Percentiles rank a stretch among this genome's conserved stretches.
Evolutionary conservation across 2,888 invertebrate genomes (phyloP).

Genomic region (Hoplodrina blanda): DNA sequence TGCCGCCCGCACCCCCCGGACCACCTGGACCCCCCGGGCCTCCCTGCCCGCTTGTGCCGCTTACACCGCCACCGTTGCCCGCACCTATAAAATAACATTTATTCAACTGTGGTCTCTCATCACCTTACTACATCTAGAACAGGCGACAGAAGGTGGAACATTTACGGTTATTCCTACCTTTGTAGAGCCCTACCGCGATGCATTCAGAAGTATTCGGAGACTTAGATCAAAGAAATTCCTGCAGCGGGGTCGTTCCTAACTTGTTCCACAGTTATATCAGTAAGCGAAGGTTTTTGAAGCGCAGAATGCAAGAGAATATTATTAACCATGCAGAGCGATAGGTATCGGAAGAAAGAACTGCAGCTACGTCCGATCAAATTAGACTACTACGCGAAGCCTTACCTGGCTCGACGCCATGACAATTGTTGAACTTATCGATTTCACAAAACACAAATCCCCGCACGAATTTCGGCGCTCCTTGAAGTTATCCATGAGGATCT

Average conservation of each 20-base stretch:
- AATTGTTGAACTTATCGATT: conserved; percentile 3
- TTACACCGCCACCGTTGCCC: conserved; percentile 71
- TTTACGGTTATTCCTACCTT: conserved; percentile 46
- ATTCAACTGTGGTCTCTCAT: conserved; percentile 21
- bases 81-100: conserved; percentile 64
- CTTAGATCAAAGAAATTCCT: conserved; percentile 10
- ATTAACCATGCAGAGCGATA: conserved; percentile 76
- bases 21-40: conserved; percentile 56
- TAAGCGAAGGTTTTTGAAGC: conserved; percentile 68
- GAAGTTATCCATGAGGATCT: conserved; percentile 1
- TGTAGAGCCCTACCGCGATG: conserved; percentile 21
- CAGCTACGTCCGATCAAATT: conserved; percentile 35
- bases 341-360: conserved; percentile 64
- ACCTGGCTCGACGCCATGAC: conserved; percentile 40
- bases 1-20: conserved; percentile 79
- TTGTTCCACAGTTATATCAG: conserved; percentile 66
- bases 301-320: conserved; percentile 68
- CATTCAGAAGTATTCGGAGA: conserved; percentile 15
- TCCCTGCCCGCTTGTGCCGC: conserved; percentile 56
- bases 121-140: conserved; percentile 9
- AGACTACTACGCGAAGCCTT: conserved; percentile 47
- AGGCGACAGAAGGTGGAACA: conserved; percentile 14
- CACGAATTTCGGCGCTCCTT: background rate
- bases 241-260: conserved; percentile 30
- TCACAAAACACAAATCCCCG: conserved; percentile 16